Base-by-base conservation (phyloP, 2,888 invertebrate genomes). In the Cartodere bifasciata region DNA sequence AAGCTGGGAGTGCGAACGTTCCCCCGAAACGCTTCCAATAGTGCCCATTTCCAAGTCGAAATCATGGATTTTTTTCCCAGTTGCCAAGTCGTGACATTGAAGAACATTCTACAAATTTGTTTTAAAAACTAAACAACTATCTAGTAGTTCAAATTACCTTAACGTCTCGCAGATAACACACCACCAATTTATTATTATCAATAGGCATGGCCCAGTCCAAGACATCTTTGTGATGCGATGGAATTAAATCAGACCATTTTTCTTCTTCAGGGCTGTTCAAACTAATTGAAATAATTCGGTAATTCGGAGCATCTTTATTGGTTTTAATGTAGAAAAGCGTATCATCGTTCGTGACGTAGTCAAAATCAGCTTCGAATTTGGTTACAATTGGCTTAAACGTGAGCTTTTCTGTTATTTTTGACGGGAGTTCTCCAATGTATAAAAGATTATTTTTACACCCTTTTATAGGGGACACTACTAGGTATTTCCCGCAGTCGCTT, bases 381-480 rank as follows among this genome's bases (percentile, higher is more conserved):
- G 78, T 76, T 31, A 95, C 80, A 41, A 97, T 71, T 56, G 84
- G 80, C 29, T 74, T 79, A 31, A 91, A 70, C 5, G 72, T 63
- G 31, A 86, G 59, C 49, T 69, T 71, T 16, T 69, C 74, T 22
- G 51, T 56, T 37, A 92, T n/a, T 71, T 33, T 73, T 66, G 9
- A 70, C 45, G 69, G 60, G 29, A 95, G 68, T 60, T 86, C 79
- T 4, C 83, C 79, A 63, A 79, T 88, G 64, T 76, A 92, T 31
- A 94, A 62, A 49, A 87, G 67, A 64, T 94, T 94, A 62, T 91
- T 87, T 39, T 88, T 81, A 54, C 92, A 94, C 46, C 90, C 90
- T 58, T 85, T 81, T 38, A 78, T 72, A 11, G 88, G 79, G 2
- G 73, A 71, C 47, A 95, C 68, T 20, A 97, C 66, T 43, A 97